phyloP scores from a whole-genome alignment of 2,888 invertebrate species.

The Hydrotaea cyrtoneurina region DNA sequence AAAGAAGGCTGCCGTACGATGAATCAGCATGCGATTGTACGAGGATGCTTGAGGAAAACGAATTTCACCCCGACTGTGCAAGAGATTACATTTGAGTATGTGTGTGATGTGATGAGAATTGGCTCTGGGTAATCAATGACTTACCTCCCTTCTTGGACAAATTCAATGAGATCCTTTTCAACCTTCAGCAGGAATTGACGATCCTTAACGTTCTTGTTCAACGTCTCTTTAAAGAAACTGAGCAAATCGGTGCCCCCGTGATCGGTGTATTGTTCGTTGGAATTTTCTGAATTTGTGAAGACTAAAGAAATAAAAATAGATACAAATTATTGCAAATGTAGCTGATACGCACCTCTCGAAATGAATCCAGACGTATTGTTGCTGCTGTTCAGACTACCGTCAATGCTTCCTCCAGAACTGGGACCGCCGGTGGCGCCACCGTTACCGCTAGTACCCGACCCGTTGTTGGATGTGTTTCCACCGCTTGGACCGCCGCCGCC shows the following conservation, averaged over 20 bases:
- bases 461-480: constrained; percentile 70
- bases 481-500: constrained; percentile 77
- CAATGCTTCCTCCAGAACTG: constrained; percentile 77
- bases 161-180: constrained; percentile 91
- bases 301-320: constrained; percentile 73
- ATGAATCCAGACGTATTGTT: constrained; percentile 83
- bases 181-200: constrained; percentile 91
- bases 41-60: constrained; percentile 96
- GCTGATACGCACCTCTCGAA: constrained; percentile 81
- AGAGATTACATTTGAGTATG: neutral
- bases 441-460: constrained; percentile 48
- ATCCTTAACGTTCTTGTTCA: constrained; percentile 95
- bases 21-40: constrained; percentile 97
- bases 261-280: constrained; percentile 88
- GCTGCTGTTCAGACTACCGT: constrained; percentile 69
- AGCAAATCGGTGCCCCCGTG: constrained; percentile 90
- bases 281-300: constrained; percentile 84
- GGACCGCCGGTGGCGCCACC: constrained; percentile 77
- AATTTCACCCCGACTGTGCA: constrained; percentile 86
- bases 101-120: neutral
- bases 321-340: constrained; percentile 63
- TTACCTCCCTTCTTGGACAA: constrained; percentile 91
- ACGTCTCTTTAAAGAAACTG: constrained; percentile 92
- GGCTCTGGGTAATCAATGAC: constrained; percentile 69
- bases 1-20: constrained; percentile 95